Evolutionary conservation across 2,888 invertebrate genomes (phyloP).

Genomic region (Mellilla xanthometata): DNA sequence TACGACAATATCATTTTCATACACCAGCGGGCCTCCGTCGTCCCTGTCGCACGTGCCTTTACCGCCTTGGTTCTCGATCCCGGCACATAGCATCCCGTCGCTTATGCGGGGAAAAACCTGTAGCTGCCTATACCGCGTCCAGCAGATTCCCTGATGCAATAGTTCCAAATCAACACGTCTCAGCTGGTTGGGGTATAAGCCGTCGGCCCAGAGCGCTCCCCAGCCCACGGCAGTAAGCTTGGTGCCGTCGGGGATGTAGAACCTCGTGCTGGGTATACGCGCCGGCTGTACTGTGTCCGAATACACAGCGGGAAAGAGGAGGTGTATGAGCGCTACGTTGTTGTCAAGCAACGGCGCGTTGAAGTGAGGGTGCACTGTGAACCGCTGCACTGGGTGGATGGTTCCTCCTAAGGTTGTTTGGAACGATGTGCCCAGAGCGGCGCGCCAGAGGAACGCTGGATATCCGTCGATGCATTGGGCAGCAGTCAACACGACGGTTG

Average conservation of each 20-base stretch:
- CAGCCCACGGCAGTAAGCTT: neutral
- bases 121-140: neutral
- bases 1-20: neutral
- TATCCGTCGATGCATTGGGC: neutral
- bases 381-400: neutral
- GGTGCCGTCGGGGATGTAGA: neutral
- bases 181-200: neutral
- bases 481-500: neutral
- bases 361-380: neutral
- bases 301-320: neutral
- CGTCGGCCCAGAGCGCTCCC: neutral
- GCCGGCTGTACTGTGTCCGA: constrained; percentile 1
- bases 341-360: neutral
- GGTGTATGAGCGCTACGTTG: neutral
- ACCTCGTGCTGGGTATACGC: neutral
- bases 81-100: neutral
- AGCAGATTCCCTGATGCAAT: neutral
- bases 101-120: neutral
- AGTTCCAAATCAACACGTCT: neutral
- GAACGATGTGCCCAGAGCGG: neutral
- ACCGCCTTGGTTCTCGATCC: neutral
- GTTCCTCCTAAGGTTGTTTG: neutral
- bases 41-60: neutral
- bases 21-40: neutral
- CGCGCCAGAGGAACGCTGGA: neutral